phyloP scores from a whole-genome alignment of 1,140 invertebrate genomes.

The Achroia grisella region DNA sequence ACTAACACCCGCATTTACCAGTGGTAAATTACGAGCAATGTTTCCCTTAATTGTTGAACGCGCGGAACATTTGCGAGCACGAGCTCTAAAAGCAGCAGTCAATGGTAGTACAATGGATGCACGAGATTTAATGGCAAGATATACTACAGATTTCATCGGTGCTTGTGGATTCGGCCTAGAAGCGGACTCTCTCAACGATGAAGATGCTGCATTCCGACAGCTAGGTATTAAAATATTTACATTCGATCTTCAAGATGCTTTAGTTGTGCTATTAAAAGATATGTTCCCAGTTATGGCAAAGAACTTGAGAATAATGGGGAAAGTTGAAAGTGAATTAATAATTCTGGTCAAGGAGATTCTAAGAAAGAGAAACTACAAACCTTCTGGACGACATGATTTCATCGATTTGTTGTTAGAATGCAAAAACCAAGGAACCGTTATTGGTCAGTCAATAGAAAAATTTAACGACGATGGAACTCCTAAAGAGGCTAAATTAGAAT shows the following conservation, averaged over 20 bases:
- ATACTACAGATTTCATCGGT: slow-evolving; percentile 1
- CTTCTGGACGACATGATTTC: slow-evolving; percentile 56
- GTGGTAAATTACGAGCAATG: slow-evolving; percentile 48
- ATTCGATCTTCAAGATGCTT: slow-evolving; percentile 7
- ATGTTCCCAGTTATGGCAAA: not conserved
- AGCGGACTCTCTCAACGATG: slow-evolving; percentile 25
- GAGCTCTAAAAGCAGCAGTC: not conserved
- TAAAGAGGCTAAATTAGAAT: slow-evolving; percentile 13
- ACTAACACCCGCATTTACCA: slow-evolving; percentile 1
- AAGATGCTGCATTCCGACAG: slow-evolving; percentile 59
- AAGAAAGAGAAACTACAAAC: slow-evolving; percentile 9
- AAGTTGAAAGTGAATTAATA: slow-evolving; percentile 2
- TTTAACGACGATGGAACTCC: slow-evolving; percentile 3
- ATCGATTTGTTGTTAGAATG: slow-evolving; percentile 24
- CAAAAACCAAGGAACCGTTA: slow-evolving; percentile 34
- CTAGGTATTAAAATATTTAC: slow-evolving; percentile 32
- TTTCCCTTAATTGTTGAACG: slow-evolving; percentile 60
- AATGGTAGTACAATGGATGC: not conserved
- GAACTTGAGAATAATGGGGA: slow-evolving; percentile 3
- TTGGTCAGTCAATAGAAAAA: slow-evolving; percentile 11
- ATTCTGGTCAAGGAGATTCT: slow-evolving; percentile 3
- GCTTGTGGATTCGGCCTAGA: slow-evolving; percentile 1
- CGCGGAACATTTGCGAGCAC: slow-evolving; percentile 36
- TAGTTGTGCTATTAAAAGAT: slow-evolving; percentile 6
- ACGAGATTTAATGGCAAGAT: not conserved